Conservation (phyloP, 2,113 vertebrate species). For the Trochalopteron elliotii region DNA sequence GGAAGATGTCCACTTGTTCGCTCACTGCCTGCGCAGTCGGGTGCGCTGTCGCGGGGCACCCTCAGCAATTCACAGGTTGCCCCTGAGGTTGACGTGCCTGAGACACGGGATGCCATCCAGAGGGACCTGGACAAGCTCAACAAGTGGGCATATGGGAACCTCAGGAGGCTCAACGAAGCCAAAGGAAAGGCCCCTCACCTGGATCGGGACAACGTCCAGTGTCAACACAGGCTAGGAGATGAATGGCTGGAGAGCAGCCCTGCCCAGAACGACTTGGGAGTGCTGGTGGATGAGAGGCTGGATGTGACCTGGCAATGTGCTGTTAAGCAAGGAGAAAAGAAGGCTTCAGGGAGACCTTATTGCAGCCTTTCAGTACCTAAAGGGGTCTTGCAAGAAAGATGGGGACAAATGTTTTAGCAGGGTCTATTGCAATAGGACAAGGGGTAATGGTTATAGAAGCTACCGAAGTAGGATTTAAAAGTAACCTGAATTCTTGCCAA, state of each 20-base stretch:
- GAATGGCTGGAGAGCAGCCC: neutral
- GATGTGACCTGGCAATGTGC: accelerated
- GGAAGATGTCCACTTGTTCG: accelerated
- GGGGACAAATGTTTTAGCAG: neutral
- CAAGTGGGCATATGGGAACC: accelerated
- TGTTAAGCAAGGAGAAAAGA: neutral
- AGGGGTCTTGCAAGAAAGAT: neutral
- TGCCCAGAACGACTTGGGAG: accelerated
- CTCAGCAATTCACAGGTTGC: neutral
- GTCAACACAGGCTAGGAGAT: neutral
- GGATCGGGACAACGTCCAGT: accelerated
- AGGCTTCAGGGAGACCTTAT: neutral
- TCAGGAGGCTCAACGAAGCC: neutral
- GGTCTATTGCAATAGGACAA: neutral
- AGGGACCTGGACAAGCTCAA: neutral
- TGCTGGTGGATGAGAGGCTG: neutral
- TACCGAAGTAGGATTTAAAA: neutral
- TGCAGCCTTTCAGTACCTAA: neutral
- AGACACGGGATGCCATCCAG: neutral
- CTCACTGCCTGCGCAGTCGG: neutral
- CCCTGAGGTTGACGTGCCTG: accelerated
- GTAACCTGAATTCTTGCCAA: neutral
- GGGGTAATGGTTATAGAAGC: neutral
- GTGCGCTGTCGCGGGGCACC: accelerated
- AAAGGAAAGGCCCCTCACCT: neutral